phyloP scores from a whole-genome alignment of 2,888 invertebrate species.

The Rhogogaster chlorosoma region DNA sequence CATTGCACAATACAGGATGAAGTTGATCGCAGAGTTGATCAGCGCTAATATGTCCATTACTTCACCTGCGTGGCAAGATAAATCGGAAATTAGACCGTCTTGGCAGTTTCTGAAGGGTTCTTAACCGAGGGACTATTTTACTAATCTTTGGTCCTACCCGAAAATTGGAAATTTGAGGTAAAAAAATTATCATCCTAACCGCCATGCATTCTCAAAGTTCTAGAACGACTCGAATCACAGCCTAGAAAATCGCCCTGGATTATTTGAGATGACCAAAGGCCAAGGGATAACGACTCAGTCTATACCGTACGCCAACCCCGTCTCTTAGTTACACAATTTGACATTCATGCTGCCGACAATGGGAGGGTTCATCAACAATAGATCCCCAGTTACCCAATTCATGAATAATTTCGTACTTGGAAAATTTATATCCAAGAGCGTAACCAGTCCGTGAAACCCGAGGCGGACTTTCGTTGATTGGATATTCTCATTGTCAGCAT shows the following conservation, averaged over 20 bases:
- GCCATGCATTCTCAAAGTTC: not conserved
- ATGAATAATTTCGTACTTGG: not conserved
- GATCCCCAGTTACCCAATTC: not conserved
- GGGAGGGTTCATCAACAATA: not conserved
- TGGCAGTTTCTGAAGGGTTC: too few relatives aligned
- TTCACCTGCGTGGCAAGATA: constrained; percentile 78
- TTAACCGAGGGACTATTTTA: too few relatives aligned
- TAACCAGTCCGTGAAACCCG: not conserved
- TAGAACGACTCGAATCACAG: not conserved
- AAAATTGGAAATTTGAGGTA: too few relatives aligned
- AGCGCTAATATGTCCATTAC: constrained; percentile 94
- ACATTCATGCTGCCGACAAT: not conserved
- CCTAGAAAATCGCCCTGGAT: not conserved
- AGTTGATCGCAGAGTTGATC: constrained; percentile 95
- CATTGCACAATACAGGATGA: constrained; percentile 96
- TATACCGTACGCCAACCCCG: not conserved
- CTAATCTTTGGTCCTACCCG: too few relatives aligned
- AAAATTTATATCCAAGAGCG: not conserved
- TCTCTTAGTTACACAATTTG: not conserved
- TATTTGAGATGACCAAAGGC: not conserved
- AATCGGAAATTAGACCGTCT: not conserved
- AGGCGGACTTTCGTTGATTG: not conserved
- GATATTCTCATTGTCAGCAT: not conserved
- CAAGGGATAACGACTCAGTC: not conserved
- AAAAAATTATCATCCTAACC: too few relatives aligned